These are phyloP conservation scores for Drosophila pallidifrons DNA, from an alignment of 1,140 invertebrate genomes.

Conservation along the genomic window DNA sequence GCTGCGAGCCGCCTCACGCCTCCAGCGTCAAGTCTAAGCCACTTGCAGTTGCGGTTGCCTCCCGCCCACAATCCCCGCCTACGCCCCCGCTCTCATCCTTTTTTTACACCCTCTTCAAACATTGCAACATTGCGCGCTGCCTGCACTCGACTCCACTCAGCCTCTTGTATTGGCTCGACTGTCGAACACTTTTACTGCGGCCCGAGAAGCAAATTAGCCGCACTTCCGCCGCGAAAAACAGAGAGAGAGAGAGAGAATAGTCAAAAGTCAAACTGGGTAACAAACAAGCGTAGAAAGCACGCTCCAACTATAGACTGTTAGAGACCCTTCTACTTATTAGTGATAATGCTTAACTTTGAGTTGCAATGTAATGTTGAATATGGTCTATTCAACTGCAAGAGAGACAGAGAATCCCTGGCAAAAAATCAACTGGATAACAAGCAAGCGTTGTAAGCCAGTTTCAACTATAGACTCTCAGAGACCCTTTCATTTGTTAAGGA, in stretches of 20 bases:
- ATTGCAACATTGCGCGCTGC: background rate
- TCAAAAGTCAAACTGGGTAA: slow-evolving; percentile 1
- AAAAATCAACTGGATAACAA: too few relatives aligned
- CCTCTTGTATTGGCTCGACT: slow-evolving; percentile 16
- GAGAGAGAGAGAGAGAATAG: background rate
- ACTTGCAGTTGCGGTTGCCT: slow-evolving; percentile 33
- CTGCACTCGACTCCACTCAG: background rate
- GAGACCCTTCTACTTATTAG: background rate
- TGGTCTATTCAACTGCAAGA: too few relatives aligned
- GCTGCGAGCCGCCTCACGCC: slow-evolving; percentile 16
- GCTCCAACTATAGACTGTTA: background rate
- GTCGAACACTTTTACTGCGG: slow-evolving; percentile 24
- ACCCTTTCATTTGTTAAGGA: too few relatives aligned
- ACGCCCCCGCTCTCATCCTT: background rate
- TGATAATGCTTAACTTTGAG: too few relatives aligned
- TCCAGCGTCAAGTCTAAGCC: slow-evolving; percentile 15
- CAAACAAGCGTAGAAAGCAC: background rate
- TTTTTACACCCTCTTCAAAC: background rate
- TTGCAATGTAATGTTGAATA: too few relatives aligned
- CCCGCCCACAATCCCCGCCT: background rate
- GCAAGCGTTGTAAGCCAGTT: too few relatives aligned
- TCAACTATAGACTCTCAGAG: too few relatives aligned
- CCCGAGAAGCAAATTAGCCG: slow-evolving; percentile 17
- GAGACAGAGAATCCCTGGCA: too few relatives aligned
- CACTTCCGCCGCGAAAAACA: slow-evolving; percentile 2